Conservation (phyloP, 2,888 invertebrate species). For the Leucophenga maculata region DNA sequence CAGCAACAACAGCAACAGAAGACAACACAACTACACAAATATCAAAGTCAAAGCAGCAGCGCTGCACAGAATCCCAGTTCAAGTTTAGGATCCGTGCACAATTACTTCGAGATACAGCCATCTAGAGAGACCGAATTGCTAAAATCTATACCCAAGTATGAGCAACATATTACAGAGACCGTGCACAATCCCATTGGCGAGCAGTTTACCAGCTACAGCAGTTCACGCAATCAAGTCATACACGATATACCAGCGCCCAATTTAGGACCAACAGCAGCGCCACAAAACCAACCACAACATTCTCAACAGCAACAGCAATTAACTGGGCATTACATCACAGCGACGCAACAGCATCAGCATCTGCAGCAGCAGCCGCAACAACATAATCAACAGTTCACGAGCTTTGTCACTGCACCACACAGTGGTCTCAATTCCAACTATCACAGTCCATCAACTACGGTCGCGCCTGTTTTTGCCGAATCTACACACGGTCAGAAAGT, state of each 20-base stretch:
- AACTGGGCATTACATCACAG: slow-evolving; percentile 58
- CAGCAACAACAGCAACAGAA: slow-evolving; percentile 42
- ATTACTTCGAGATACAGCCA: slow-evolving; percentile 71
- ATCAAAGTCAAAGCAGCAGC: slow-evolving; percentile 24
- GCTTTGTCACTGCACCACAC: slow-evolving; percentile 56
- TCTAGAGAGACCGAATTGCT: slow-evolving; percentile 80
- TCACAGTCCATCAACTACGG: slow-evolving; percentile 40
- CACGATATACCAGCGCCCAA: slow-evolving; percentile 71
- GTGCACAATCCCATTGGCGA: slow-evolving; percentile 52
- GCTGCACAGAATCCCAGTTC: background rate
- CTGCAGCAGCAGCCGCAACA: slow-evolving; percentile 40
- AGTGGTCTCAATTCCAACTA: slow-evolving; percentile 49
- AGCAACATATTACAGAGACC: slow-evolving; percentile 81
- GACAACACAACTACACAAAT: slow-evolving; percentile 40
- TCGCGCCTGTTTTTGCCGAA: slow-evolving; percentile 66
- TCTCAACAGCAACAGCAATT: slow-evolving; percentile 44
- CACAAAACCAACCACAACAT: slow-evolving; percentile 48
- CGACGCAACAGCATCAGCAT: slow-evolving; percentile 37
- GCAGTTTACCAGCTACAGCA: slow-evolving; percentile 56
- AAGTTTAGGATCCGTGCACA: slow-evolving; percentile 71
- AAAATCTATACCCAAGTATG: slow-evolving; percentile 83
- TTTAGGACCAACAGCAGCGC: slow-evolving; percentile 55
- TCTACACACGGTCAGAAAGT: slow-evolving; percentile 69
- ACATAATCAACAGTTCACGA: slow-evolving; percentile 51
- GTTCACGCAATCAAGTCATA: slow-evolving; percentile 64